These are phyloP conservation scores for Acrocephalus kingi DNA, from an alignment of 2,113 vertebrate genomes.

Conservation along the genomic window DNA sequence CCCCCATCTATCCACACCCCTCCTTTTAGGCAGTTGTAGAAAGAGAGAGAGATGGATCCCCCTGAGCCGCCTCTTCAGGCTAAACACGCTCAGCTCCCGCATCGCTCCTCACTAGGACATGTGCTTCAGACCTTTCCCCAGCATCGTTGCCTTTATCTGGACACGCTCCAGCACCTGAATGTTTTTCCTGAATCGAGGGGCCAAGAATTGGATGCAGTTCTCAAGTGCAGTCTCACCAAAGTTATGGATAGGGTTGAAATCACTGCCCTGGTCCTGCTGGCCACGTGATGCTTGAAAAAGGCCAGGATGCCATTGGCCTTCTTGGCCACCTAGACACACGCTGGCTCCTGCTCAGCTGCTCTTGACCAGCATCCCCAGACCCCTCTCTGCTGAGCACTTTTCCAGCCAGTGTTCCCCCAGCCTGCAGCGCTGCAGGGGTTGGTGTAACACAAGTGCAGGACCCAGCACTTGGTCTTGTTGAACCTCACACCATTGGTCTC, in stretches of 20 bases:
- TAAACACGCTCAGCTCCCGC: not conserved
- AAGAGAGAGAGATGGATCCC: accelerated
- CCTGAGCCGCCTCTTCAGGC: too few relatives aligned
- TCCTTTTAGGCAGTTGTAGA: not conserved
- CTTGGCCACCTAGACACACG: not conserved
- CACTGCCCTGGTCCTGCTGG: not conserved
- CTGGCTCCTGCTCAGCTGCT: not conserved
- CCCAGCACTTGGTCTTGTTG: not conserved
- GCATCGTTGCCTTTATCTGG: accelerated
- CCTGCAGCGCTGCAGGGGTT: not conserved
- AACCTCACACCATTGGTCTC: not conserved
- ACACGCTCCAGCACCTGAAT: not conserved
- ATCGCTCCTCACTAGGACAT: not conserved
- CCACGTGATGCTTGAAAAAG: not conserved
- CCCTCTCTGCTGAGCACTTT: not conserved
- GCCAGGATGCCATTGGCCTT: not conserved
- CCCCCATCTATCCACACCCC: accelerated
- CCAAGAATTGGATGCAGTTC: not conserved
- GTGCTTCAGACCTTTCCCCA: not conserved
- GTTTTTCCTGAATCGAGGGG: not conserved
- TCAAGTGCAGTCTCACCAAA: not conserved
- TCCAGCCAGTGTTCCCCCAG: not conserved
- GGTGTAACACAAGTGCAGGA: not conserved
- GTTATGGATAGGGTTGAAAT: not conserved
- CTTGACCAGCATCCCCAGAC: not conserved